These are phyloP conservation scores for Drosophila fuyamai DNA, from an alignment of 1,140 invertebrate species.

Conservation along the genomic window DNA sequence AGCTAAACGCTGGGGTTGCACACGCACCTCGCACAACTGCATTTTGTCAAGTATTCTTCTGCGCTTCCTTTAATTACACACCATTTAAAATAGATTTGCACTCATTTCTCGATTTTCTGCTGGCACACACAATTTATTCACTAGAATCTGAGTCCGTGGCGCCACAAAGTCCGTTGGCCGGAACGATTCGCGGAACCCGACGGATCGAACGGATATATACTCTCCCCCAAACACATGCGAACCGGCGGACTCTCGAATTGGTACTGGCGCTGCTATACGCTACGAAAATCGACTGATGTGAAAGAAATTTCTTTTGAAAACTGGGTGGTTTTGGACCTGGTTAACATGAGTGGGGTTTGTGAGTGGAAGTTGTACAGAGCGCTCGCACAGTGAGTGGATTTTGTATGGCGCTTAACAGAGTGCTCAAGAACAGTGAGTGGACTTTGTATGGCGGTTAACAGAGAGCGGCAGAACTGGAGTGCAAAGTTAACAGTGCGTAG, in stretches of 20 bases:
- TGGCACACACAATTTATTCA: slow-evolving; percentile 28
- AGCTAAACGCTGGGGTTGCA: slow-evolving; percentile 52
- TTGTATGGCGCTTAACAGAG: no score
- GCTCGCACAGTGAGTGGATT: no score
- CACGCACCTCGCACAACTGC: slow-evolving; percentile 67
- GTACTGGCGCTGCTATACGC: no score
- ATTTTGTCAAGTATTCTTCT: slow-evolving; percentile 70
- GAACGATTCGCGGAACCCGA: slow-evolving; percentile 21
- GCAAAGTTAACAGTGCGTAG: neutral
- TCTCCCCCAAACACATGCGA: slow-evolving; percentile 29
- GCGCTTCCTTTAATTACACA: slow-evolving; percentile 33
- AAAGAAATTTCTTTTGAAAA: neutral
- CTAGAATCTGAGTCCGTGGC: slow-evolving; percentile 29
- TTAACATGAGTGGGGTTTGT: no score
- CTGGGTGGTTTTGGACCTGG: no score
- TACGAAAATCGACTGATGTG: slow-evolving; percentile 16
- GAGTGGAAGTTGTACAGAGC: no score
- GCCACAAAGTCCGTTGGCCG: slow-evolving; percentile 20
- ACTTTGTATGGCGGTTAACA: no score
- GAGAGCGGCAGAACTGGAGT: no score
- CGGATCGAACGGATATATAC: slow-evolving; percentile 2
- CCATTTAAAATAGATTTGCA: slow-evolving; percentile 57
- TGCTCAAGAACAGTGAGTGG: no score
- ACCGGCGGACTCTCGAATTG: slow-evolving; percentile 46
- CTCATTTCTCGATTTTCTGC: slow-evolving; percentile 31